A percentile compares a stretch with the other conserved stretches of the same genome.
phyloP scores from a whole-genome alignment of 2,797 vertebrate genomes.

The Caiman crocodilus region DNA sequence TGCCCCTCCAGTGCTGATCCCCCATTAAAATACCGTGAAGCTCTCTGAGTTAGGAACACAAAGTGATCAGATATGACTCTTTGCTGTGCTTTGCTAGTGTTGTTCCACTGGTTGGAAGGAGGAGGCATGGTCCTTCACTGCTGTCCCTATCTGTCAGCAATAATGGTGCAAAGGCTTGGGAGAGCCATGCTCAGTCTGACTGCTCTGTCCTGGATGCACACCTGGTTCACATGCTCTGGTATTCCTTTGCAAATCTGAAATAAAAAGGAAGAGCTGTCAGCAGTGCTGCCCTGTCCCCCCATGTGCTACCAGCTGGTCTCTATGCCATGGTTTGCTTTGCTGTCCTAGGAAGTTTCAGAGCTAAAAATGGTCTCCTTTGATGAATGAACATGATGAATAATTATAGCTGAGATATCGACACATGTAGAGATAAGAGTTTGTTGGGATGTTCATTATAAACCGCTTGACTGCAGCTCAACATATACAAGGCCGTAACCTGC shows the following conservation, averaged over 20 bases:
- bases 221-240: background rate
- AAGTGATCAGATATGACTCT: background rate
- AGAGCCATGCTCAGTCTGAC: background rate
- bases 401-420: constrained; percentile 8
- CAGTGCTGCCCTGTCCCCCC: background rate
- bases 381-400: constrained; percentile 55
- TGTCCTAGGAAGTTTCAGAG: background rate
- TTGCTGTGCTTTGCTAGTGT: background rate
- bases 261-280: background rate
- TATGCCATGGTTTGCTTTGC: background rate
- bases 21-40: background rate
- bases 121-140: background rate
- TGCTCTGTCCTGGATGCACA: too few relatives aligned
- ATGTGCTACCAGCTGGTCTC: background rate
- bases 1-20: background rate
- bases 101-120: background rate
- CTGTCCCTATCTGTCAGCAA: background rate
- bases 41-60: background rate
- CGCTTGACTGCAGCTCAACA: background rate
- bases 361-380: background rate
- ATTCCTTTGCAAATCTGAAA: background rate
- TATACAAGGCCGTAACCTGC: fast-evolving
- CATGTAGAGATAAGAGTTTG: constrained; percentile 8
- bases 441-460: background rate
- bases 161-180: background rate